These are phyloP conservation scores for Alloscopus bannaensis DNA, from an alignment of 2,888 invertebrate genomes.

Conservation along the genomic window DNA sequence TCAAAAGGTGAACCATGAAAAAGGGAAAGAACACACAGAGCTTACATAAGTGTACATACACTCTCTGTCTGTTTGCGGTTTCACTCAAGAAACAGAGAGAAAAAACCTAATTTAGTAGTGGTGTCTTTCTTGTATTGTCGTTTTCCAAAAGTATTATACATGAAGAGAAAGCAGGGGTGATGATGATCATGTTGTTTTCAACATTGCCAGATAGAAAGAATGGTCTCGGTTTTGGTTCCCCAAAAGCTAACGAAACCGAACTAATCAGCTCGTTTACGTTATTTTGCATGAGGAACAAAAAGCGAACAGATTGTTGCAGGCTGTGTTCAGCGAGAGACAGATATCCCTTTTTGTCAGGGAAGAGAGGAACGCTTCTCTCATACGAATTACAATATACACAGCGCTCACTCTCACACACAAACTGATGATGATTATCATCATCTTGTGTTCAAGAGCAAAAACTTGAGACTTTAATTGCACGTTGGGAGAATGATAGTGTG, in stretches of 20 bases:
- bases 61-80: conserved; percentile 44
- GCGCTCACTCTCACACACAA: too few species aligned
- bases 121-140: conserved; percentile 12
- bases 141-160: neutral
- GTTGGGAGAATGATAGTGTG: conserved; percentile 5
- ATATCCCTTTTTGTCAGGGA: conserved; percentile 18
- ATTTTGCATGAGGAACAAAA: conserved; percentile 44
- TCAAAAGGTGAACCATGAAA: conserved; percentile 38
- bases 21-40: conserved; percentile 12
- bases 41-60: too few species aligned
- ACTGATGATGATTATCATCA: conserved; percentile 21
- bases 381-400: too few species aligned
- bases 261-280: conserved; percentile 59
- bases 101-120: conserved; percentile 32
- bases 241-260: conserved; percentile 49
- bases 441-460: conserved; percentile 28
- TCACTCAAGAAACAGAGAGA: conserved; percentile 22
- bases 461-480: conserved; percentile 54
- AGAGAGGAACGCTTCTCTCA: neutral
- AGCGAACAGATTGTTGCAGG: conserved; percentile 37
- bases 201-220: neutral
- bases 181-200: neutral
- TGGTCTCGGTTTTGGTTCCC: neutral
- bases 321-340: neutral
- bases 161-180: neutral